A percentile compares a stretch with the other conserved stretches of the same genome.
These are phyloP conservation scores for Frieseomelitta varia DNA, from an alignment of 1,140 invertebrate species.

Conservation along the genomic window DNA sequence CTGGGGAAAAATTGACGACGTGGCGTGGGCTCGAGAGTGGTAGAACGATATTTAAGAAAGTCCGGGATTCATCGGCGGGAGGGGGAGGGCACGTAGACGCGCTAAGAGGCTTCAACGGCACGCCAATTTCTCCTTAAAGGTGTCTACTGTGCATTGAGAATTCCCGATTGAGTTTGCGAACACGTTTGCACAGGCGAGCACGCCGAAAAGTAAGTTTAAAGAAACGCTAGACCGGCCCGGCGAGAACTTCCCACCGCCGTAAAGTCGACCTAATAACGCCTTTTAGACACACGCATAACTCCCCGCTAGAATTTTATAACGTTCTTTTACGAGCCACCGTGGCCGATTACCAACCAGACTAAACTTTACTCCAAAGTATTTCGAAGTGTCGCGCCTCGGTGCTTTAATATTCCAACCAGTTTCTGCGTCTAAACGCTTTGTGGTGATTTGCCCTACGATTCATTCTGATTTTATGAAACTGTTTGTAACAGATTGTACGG, in stretches of 20 bases:
- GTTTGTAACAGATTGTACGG: too few relatives aligned
- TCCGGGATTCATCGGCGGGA: not conserved
- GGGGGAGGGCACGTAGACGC: constrained; percentile 12
- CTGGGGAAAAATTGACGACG: too few relatives aligned
- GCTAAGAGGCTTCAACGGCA: constrained; percentile 29
- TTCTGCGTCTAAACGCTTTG: not conserved
- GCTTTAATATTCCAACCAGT: not conserved
- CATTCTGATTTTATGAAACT: too few relatives aligned
- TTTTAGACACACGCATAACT: constrained; percentile 49
- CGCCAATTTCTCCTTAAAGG: constrained; percentile 44
- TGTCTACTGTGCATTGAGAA: constrained; percentile 50
- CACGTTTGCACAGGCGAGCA: constrained; percentile 42
- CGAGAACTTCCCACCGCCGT: constrained; percentile 31
- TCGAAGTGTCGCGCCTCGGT: not conserved
- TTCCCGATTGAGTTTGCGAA: constrained; percentile 52
- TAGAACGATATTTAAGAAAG: not conserved
- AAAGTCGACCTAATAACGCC: constrained; percentile 54
- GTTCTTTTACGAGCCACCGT: constrained; percentile 10
- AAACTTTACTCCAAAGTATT: too few relatives aligned
- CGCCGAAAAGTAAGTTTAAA: constrained; percentile 54
- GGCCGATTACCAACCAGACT: not conserved
- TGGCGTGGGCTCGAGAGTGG: too few relatives aligned
- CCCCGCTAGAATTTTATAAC: constrained; percentile 39
- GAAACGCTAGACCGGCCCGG: constrained; percentile 6
- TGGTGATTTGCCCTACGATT: not conserved